Conservation (phyloP, 2,113 vertebrate genomes). For the Drymodes brunneopygia region DNA sequence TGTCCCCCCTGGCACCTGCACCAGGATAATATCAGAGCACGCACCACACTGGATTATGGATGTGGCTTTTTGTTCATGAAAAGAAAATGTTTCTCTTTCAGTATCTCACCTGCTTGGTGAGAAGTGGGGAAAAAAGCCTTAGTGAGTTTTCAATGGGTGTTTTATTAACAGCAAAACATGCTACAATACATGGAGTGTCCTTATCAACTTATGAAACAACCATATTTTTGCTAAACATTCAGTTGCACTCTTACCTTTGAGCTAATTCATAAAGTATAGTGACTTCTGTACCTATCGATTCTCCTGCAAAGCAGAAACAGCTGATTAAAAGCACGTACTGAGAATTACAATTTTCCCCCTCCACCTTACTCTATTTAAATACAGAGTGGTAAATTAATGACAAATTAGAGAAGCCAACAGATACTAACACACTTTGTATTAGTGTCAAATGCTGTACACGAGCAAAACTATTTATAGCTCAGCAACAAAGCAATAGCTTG, state of each 20-base stretch:
- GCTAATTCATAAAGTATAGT: slow-evolving; percentile 65
- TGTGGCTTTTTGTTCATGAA: neutral
- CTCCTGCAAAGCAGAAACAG: slow-evolving; percentile 72
- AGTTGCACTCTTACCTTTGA: slow-evolving; percentile 73
- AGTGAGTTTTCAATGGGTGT: neutral
- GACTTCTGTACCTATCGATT: slow-evolving; percentile 69
- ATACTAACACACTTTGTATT: neutral
- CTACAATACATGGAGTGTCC: neutral
- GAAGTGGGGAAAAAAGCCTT: neutral
- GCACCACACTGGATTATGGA: neutral
- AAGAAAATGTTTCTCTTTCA: neutral
- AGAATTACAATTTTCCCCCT: neutral
- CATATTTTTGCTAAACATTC: neutral
- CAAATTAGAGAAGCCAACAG: slow-evolving; percentile 8
- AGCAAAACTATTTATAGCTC: neutral
- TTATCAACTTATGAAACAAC: neutral
- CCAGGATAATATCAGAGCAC: neutral
- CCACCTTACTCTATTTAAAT: neutral
- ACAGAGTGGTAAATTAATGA: neutral
- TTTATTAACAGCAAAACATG: neutral
- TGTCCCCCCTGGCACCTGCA: neutral
- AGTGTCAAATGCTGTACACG: neutral
- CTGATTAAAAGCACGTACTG: neutral
- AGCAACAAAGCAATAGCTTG: neutral
- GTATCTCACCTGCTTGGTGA: neutral